Percentiles rank a stretch among this genome's conserved stretches.
These are phyloP conservation scores for Elephas maximus DNA, from an alignment of 2,113 vertebrate genomes.

Conservation along the genomic window DNA sequence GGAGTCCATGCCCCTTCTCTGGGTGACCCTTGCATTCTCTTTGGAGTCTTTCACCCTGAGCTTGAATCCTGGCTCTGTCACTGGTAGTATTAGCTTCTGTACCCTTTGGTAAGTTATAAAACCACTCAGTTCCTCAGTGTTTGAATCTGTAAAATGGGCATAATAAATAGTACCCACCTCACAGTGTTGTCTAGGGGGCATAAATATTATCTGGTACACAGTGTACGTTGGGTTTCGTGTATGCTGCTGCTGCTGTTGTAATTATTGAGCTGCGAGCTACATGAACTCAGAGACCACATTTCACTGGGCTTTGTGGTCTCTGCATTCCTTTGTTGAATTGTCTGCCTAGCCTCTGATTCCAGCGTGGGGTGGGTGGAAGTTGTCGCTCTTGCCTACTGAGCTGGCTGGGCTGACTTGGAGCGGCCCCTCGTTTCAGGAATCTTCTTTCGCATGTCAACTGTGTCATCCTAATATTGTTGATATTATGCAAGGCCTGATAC, in stretches of 20 bases:
- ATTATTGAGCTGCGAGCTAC: no score
- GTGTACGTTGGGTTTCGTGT: neutral
- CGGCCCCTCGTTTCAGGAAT: neutral
- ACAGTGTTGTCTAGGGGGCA: neutral
- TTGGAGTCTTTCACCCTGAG: neutral
- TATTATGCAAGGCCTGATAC: neutral
- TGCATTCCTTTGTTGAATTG: neutral
- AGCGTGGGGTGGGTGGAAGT: no score
- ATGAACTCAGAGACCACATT: neutral
- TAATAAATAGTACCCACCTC: neutral
- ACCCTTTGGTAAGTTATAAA: neutral
- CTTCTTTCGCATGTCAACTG: neutral
- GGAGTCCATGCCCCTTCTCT: neutral
- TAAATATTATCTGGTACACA: neutral
- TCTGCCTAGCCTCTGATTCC: neutral
- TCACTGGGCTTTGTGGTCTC: neutral
- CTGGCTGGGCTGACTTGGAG: neutral
- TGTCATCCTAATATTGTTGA: neutral
- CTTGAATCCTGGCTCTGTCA: neutral
- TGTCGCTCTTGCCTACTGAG: no score
- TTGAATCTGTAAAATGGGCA: neutral
- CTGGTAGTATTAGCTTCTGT: accelerated
- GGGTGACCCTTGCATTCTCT: no score
- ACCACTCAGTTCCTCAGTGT: neutral
- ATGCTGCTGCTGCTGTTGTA: neutral